These are phyloP conservation scores for Theristicus caerulescens DNA, from an alignment of 2,113 vertebrate genomes.

Conservation along the genomic window DNA sequence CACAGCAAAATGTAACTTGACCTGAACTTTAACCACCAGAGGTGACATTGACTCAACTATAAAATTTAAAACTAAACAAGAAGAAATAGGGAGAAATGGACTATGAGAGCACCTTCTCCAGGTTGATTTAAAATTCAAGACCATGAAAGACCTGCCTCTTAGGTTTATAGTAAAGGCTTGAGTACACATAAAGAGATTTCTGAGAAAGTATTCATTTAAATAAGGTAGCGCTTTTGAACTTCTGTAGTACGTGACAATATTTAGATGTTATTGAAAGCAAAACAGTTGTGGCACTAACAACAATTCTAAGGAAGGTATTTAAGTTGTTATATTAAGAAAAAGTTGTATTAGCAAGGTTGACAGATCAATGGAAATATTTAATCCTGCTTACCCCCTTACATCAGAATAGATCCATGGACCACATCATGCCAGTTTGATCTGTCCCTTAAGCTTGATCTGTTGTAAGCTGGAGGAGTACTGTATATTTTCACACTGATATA, in stretches of 20 bases:
- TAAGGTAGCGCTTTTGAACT: neutral
- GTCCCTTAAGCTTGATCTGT: neutral
- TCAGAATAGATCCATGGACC: neutral
- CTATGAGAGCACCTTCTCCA: neutral
- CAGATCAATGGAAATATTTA: neutral
- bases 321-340: neutral
- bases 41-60: slow-evolving; percentile 37
- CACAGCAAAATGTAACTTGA: slow-evolving; percentile 36
- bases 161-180: neutral
- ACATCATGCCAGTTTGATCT: neutral
- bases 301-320: neutral
- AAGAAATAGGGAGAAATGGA: neutral
- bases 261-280: neutral
- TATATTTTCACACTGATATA: neutral
- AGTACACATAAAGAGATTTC: neutral
- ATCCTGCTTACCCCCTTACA: neutral
- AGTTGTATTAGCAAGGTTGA: neutral
- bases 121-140: neutral
- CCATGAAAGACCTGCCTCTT: neutral
- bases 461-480: neutral
- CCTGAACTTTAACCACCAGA: slow-evolving; percentile 49
- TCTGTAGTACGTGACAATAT: neutral
- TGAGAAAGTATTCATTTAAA: neutral
- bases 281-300: neutral
- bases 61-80: slow-evolving; percentile 53